Evolutionary conservation across 2,113 vertebrate species (phyloP), one percentile per base, ranked within the genome.

Genomic region (Girardinichthys multiradiatus): DNA sequence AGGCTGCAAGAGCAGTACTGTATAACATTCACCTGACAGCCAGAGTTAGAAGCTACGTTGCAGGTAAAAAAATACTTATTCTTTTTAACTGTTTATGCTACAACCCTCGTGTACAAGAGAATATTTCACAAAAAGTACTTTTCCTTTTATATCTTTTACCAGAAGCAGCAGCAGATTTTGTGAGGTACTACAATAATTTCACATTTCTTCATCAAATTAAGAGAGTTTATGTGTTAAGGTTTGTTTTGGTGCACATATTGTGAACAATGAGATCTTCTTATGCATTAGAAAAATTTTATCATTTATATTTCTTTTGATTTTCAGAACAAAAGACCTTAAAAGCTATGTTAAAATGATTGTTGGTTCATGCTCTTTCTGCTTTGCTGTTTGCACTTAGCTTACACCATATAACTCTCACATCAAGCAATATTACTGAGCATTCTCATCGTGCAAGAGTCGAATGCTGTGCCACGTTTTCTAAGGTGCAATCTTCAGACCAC

Each of bases 361-460:
- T n/a, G n/a, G 24, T 48, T 33, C 26, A 8, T 24, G 28, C n/a
- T 58, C 26, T n/a, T 33, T 29, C 73, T 9, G n/a, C 11, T 11
- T 3, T 24, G 28, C 24, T 64, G 64, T 79, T 81, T 77, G 71
- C 82, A 58, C 58, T 21, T 6, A 8, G 0, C 64, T 26, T 17
- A 0, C 6, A 58, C 59, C 29, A 4, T 64, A 57, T 57, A 33
- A 61, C 29, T 21, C 37, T 30, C 10, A 33, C 26, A 15, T 14
- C 0, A 19, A 69, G 77, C 60, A 9, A 57, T 35, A 72, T 57
- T 42, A n/a, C 64, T 37, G 64, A 35, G 66, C 71, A 54, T 65
- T 6, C 45, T 69, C 0, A 12, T 64, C 31, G 57, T 89, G 72
- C 76, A 90, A 66, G 84, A 87, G 65, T 14, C 58, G 57, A 73